Percentiles rank a stretch among this genome's conserved stretches.
phyloP scores from a whole-genome alignment of 2,888 invertebrate species.

The Allacma fusca region DNA sequence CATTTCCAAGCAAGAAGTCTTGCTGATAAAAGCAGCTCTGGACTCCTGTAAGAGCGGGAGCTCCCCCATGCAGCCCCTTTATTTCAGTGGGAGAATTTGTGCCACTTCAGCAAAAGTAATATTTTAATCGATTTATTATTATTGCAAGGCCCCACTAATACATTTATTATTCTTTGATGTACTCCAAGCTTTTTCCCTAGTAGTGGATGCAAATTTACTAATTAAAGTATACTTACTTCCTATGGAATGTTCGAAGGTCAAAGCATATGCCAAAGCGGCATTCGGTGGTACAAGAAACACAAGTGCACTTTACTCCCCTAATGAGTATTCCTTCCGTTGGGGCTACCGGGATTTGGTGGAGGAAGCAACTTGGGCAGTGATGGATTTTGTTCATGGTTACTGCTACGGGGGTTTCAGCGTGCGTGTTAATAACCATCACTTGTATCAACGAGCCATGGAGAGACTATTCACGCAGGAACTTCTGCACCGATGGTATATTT shows the following conservation, averaged over 20 bases:
- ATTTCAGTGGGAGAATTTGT: slow-evolving; percentile 31
- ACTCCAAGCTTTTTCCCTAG: too few relatives aligned
- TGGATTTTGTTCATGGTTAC: slow-evolving; percentile 36
- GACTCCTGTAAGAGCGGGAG: slow-evolving; percentile 35
- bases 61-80: slow-evolving; percentile 13
- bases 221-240: not conserved
- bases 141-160: too few relatives aligned
- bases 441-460: slow-evolving; percentile 43
- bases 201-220: too few relatives aligned
- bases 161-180: too few relatives aligned
- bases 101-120: slow-evolving; percentile 45
- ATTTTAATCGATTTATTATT: too few relatives aligned
- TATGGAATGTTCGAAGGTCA: not conserved
- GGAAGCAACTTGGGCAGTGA: slow-evolving; percentile 50
- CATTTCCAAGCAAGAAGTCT: slow-evolving; percentile 41
- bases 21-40: slow-evolving; percentile 36
- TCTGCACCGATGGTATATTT: slow-evolving; percentile 34
- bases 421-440: slow-evolving; percentile 34
- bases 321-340: slow-evolving; percentile 48
- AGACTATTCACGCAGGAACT: slow-evolving; percentile 37
- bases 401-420: slow-evolving; percentile 23
- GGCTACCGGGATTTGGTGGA: slow-evolving; percentile 47
- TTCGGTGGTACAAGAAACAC: not conserved
- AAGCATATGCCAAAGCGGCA: not conserved
- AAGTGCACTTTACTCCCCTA: not conserved